Conservation (phyloP, 2,797 vertebrate genomes). For the Thalassophryne amazonica region DNA sequence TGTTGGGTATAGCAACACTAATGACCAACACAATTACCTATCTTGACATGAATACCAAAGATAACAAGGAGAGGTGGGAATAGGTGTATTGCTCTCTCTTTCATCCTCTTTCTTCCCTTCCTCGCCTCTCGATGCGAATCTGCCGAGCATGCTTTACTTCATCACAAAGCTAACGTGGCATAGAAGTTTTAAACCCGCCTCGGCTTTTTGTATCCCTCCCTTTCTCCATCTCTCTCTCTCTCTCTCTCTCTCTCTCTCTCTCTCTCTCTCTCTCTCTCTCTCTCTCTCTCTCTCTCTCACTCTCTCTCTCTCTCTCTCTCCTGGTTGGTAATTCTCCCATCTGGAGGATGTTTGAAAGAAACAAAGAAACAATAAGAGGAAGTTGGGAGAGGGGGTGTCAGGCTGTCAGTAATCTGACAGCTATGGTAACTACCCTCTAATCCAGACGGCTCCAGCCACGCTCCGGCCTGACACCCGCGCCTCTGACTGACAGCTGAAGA, state of each 20-base stretch:
- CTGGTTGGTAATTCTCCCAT: slow-evolving; percentile 81
- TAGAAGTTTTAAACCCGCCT: slow-evolving; percentile 77
- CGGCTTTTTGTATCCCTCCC: slow-evolving; percentile 52
- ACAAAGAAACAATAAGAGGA: slow-evolving; percentile 96
- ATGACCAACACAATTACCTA: slow-evolving; percentile 79
- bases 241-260: neutral
- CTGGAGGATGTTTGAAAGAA: slow-evolving; percentile 85
- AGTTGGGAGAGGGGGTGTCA: slow-evolving; percentile 97
- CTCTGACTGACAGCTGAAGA: slow-evolving; percentile 99
- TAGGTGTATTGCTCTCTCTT: slow-evolving; percentile 64
- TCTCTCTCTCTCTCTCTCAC: neutral
- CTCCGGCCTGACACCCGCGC: slow-evolving; percentile 93
- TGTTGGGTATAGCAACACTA: slow-evolving; percentile 74
- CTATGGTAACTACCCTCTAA: slow-evolving; percentile 99
- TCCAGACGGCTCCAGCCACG: slow-evolving; percentile 97
- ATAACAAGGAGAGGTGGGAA: slow-evolving; percentile 81
- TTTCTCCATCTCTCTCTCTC: neutral
- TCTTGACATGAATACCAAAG: slow-evolving; percentile 77
- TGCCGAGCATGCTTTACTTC: slow-evolving; percentile 69
- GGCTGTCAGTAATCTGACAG: slow-evolving; percentile 99
- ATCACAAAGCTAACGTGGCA: slow-evolving; percentile 78
- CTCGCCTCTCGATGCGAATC: slow-evolving; percentile 62
- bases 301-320: slow-evolving; percentile 42
- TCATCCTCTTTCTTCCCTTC: slow-evolving; percentile 46
- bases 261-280: slow-evolving; percentile 19